Evolutionary conservation across 2,113 vertebrate species (phyloP).

Genomic region (Petrocephalus microphthalmus): DNA sequence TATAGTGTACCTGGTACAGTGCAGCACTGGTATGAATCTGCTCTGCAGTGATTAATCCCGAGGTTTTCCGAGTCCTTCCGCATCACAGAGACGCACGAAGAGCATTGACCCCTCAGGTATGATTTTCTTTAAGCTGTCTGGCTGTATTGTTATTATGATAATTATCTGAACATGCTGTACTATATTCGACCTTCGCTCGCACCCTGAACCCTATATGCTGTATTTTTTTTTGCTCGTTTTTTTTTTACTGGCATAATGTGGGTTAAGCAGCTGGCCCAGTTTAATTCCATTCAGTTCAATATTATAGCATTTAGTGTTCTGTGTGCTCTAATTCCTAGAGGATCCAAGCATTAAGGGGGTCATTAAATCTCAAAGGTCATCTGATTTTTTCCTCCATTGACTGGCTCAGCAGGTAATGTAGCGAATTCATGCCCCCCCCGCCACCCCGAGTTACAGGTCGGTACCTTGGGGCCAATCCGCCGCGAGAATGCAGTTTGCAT

Average conservation of each 20-base stretch:
- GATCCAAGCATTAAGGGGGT: slow-evolving; percentile 1
- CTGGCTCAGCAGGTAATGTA: background rate
- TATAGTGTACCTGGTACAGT: background rate
- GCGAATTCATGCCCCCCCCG: background rate
- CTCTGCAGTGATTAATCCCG: background rate
- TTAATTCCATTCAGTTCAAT: background rate
- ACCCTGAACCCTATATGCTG: background rate
- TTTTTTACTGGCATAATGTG: background rate
- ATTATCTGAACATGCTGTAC: background rate
- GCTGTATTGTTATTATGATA: background rate
- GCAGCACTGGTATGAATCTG: background rate
- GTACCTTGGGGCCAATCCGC: no score
- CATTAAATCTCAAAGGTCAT: slow-evolving; percentile 8
- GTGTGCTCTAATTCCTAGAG: background rate
- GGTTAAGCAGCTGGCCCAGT: background rate
- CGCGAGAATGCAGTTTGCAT: background rate
- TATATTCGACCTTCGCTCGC: background rate
- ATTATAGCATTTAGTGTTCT: background rate
- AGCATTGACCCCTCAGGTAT: background rate
- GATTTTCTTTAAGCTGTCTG: background rate
- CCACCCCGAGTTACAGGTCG: no score
- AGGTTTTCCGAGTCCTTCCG: background rate
- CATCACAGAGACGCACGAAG: background rate
- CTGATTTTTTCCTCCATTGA: background rate
- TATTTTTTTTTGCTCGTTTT: background rate